A percentile compares a stretch with the other conserved stretches of the same genome.
Evolutionary conservation across 2,113 vertebrate species (phyloP).

Genomic region (Sylvicapra grimmia): DNA sequence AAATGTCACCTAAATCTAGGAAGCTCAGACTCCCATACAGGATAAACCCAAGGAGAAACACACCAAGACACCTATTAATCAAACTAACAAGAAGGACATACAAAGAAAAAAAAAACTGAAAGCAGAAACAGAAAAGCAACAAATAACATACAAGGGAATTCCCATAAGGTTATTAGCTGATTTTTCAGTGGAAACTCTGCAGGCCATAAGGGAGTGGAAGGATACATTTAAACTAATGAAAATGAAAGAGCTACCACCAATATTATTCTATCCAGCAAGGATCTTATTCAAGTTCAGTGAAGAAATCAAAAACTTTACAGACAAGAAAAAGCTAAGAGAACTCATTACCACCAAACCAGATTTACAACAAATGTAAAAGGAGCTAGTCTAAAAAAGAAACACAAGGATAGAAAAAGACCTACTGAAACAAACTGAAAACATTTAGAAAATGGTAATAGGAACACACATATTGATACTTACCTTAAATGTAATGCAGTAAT

Average conservation of each 20-base stretch:
- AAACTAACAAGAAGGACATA: not conserved
- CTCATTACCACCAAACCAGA: not conserved
- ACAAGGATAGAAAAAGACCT: not conserved
- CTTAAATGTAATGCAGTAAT: not conserved
- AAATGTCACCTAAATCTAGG: not conserved
- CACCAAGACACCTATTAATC: not conserved
- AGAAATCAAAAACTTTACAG: not conserved
- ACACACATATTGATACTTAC: not conserved
- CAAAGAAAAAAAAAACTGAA: not conserved
- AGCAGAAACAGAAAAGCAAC: not conserved
- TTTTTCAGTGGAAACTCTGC: not conserved
- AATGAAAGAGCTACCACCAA: not conserved
- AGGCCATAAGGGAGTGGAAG: not conserved
- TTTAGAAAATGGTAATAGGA: not conserved
- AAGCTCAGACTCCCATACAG: not conserved
- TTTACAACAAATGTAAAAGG: not conserved
- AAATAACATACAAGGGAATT: not conserved
- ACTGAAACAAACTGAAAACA: not conserved
- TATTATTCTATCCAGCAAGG: not conserved
- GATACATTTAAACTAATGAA: not conserved
- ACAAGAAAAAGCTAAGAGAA: not conserved
- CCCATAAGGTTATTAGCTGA: not conserved
- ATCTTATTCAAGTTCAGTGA: not conserved
- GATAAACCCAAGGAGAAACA: not conserved
- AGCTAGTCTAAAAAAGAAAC: not conserved